These are phyloP conservation scores for Atherinomorus stipes DNA, from an alignment of 2,113 vertebrate genomes.

Conservation along the genomic window DNA sequence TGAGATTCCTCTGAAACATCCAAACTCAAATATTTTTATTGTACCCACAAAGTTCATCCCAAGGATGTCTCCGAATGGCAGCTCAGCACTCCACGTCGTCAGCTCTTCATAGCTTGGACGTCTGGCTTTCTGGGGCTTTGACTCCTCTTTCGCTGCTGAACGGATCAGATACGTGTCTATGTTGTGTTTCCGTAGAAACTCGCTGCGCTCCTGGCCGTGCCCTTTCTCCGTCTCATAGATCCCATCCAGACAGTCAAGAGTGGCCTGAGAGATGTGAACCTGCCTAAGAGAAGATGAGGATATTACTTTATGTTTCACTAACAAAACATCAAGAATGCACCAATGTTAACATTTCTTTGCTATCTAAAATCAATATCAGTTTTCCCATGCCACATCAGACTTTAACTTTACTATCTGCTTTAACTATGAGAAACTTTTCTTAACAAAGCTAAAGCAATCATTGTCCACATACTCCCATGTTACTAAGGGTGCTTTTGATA, in stretches of 20 bases:
- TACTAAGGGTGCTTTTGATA: too few relatives aligned
- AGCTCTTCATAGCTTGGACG: slow-evolving; percentile 56
- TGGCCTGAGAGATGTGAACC: slow-evolving; percentile 77
- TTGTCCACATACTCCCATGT: background rate
- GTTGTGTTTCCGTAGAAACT: slow-evolving; percentile 67
- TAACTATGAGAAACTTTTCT: too few relatives aligned
- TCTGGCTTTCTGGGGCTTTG: slow-evolving; percentile 22
- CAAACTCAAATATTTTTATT: background rate
- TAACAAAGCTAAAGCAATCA: too few relatives aligned
- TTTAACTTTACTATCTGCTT: too few relatives aligned
- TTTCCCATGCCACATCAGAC: too few relatives aligned
- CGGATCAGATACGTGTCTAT: slow-evolving; percentile 55
- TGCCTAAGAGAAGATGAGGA: slow-evolving; percentile 42
- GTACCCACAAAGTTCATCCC: slow-evolving; percentile 73
- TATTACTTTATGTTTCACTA: too few relatives aligned
- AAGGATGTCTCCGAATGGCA: slow-evolving; percentile 71
- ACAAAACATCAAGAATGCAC: too few relatives aligned
- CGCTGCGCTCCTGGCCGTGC: slow-evolving; percentile 67
- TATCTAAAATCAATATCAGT: too few relatives aligned
- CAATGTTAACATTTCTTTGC: too few relatives aligned
- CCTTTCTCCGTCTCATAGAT: slow-evolving; percentile 69
- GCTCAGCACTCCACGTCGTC: slow-evolving; percentile 68
- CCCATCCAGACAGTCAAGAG: slow-evolving; percentile 76
- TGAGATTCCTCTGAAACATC: background rate
- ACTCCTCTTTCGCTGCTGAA: background rate